These are phyloP conservation scores for Elephantulus edwardii DNA, from an alignment of 2,113 vertebrate species.

Conservation along the genomic window DNA sequence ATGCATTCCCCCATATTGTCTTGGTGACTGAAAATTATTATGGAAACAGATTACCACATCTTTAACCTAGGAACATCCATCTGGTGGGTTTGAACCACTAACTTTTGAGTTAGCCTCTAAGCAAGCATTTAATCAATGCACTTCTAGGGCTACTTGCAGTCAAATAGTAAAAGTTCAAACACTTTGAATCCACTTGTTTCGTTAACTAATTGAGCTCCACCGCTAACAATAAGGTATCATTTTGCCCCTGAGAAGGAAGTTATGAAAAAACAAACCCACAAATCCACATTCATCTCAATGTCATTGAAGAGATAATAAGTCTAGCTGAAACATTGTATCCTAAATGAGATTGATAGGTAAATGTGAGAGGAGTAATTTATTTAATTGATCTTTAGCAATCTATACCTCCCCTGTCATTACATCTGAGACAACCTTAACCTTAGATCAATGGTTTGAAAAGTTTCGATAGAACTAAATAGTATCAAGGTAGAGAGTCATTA, in stretches of 20 bases:
- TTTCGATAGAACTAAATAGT: not conserved
- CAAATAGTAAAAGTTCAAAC: not conserved
- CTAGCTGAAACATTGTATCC: not conserved
- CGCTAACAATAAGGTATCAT: not conserved
- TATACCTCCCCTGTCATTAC: not conserved
- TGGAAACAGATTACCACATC: too few relatives aligned
- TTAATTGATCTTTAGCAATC: slow-evolving; percentile 25
- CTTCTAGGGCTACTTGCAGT: not conserved
- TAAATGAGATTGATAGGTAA: slow-evolving; percentile 9
- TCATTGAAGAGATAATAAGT: not conserved
- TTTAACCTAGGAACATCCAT: too few relatives aligned
- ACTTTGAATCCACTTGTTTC: not conserved
- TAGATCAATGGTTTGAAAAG: not conserved
- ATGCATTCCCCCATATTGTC: too few relatives aligned
- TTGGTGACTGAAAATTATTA: too few relatives aligned
- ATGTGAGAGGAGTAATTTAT: not conserved
- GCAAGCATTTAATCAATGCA: too few relatives aligned
- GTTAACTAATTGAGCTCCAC: not conserved
- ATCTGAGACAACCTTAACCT: not conserved
- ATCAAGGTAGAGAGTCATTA: too few relatives aligned
- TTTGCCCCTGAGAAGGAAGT: slow-evolving; percentile 6
- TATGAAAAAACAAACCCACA: not conserved
- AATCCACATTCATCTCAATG: not conserved
- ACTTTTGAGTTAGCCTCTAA: too few relatives aligned
- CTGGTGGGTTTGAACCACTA: too few relatives aligned